Evolutionary conservation across 2,888 invertebrate species (phyloP).

Genomic region (Drosophila leonis): DNA sequence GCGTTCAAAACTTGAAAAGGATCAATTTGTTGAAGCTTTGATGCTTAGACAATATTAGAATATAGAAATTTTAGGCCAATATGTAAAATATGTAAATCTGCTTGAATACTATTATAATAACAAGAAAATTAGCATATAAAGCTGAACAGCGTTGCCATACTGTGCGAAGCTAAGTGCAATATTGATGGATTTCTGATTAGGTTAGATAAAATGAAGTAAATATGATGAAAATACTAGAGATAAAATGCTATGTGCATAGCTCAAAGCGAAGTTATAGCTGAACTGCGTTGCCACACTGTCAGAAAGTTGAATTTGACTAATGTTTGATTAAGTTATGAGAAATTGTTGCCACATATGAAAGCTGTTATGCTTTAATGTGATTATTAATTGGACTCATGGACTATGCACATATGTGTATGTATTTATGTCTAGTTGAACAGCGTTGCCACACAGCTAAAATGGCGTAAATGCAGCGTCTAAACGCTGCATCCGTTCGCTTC

Average conservation of each 20-base stretch:
- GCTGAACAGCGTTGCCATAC: background rate
- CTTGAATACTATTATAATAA: background rate
- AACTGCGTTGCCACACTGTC: background rate
- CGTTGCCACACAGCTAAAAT: constrained; percentile 12
- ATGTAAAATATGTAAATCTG: background rate
- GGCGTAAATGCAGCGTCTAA: constrained; percentile 24
- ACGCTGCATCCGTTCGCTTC: constrained; percentile 54
- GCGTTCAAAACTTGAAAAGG: too few species aligned
- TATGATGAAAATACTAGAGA: background rate
- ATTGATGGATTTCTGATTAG: background rate
- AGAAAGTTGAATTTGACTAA: background rate
- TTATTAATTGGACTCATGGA: background rate
- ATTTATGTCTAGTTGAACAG: background rate
- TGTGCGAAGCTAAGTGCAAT: background rate
- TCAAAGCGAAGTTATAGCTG: too few species aligned
- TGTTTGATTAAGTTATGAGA: background rate
- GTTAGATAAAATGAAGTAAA: background rate
- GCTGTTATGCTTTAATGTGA: background rate
- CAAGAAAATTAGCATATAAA: too few species aligned
- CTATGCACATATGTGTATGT: background rate
- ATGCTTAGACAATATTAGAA: background rate
- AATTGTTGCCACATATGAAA: background rate
- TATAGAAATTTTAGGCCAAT: too few species aligned
- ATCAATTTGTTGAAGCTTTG: background rate
- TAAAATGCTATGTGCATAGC: too few species aligned